These are phyloP conservation scores for Mesochorus sp. DNA, from an alignment of 2,888 invertebrate genomes.

Conservation along the genomic window DNA sequence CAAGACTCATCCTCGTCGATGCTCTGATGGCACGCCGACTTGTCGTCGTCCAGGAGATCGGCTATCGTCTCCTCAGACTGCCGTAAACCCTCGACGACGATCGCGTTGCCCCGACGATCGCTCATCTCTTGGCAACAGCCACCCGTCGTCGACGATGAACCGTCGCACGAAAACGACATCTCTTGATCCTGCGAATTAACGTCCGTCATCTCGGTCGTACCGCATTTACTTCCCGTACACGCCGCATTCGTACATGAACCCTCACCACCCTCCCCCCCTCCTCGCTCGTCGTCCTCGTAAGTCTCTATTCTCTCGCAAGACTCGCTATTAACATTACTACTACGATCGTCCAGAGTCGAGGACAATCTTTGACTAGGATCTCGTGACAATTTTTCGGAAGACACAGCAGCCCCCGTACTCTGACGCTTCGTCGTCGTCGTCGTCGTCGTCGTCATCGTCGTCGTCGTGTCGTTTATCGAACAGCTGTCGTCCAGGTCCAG, in stretches of 20 bases:
- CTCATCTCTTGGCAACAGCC: too few relatives aligned
- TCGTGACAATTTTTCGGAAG: conserved; percentile 74
- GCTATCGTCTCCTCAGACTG: not conserved
- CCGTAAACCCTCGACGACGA: too few relatives aligned
- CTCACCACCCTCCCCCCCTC: conserved; percentile 57
- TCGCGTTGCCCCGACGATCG: not conserved
- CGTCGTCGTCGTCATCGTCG: too few relatives aligned
- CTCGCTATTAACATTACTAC: conserved; percentile 65
- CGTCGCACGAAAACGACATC: conserved; percentile 54
- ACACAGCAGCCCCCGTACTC: conserved; percentile 63
- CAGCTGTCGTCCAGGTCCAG: conserved; percentile 75
- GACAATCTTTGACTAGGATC: conserved; percentile 78
- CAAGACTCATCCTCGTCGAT: conserved; percentile 49
- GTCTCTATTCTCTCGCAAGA: conserved; percentile 72
- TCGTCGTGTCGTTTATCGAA: conserved; percentile 64
- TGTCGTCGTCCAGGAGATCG: conserved; percentile 8
- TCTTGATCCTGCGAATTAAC: conserved; percentile 63
- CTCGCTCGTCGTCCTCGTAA: conserved; percentile 65
- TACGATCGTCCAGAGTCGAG: conserved; percentile 69
- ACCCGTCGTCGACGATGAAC: conserved; percentile 44
- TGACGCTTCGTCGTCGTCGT: conserved; percentile 67
- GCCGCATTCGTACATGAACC: conserved; percentile 6
- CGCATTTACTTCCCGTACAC: conserved; percentile 53
- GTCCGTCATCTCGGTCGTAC: conserved; percentile 49
- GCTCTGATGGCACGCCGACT: conserved; percentile 45